Base-by-base conservation (phyloP, 2,797 vertebrate species). In the Tapirus indicus region DNA sequence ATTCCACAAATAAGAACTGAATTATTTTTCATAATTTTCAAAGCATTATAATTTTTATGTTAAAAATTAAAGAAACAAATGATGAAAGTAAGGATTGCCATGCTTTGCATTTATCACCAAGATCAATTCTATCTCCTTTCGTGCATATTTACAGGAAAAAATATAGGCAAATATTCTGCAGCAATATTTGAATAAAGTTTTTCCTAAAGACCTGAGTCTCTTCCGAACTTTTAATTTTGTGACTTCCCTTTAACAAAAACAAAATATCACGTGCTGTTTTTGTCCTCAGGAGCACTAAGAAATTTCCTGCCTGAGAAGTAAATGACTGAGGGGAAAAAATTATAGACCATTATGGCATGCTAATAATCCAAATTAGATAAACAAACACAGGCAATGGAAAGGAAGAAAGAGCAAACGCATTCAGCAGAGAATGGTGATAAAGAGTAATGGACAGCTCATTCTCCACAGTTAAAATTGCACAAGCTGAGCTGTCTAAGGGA, bases 331-430 rank as follows among this genome's bases (percentile, higher is more conserved):
- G 79, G 64, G 58, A 21, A 94, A 64, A 97, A 97, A 93, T 93
- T 90, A 90, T 32, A 93, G 64, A 74, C 62, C 66, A 96, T 92
- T 74, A 93, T 64, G 38, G 86, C 71, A 96, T 92, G 89, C 93
- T 96, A 97, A 98, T 97, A 96, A 93, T 92, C 60, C 87, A 94
- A 92, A 97, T 97, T 69, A 96, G 75, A 97, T 93, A 91, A 95
- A 92, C 85, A 93, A 82, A 97, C 60, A 91, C 52, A 75, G 62
- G 82, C 78, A 79, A 92, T 16, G 69, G 74, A 93, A 96, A 94
- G 75, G 68, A 79, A 88, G 80, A 90, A n/a, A 94, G 75, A 92
- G 41, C 38, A 56, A 66, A 88, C 0, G 2, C 66, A 14, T 47
- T 93, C 58, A 85, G 47, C 49, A 83, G 94, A 96, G 64, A 79